These are phyloP conservation scores for Drosophila longiperda DNA, from an alignment of 2,888 invertebrate species.

Conservation along the genomic window DNA sequence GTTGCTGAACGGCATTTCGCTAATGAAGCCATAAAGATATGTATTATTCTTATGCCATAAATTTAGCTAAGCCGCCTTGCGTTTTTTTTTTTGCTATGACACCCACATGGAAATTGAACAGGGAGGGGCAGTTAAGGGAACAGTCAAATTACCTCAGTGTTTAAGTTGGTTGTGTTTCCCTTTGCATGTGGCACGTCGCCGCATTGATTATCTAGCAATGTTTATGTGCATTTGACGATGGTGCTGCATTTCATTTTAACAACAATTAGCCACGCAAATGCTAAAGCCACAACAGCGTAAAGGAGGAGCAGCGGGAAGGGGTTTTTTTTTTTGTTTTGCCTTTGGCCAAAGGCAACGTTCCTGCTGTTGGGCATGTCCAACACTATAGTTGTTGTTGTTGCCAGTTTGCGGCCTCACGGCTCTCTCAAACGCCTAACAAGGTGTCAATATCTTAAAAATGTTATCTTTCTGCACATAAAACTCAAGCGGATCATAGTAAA, in stretches of 20 bases:
- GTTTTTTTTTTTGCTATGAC: slow-evolving; percentile 50
- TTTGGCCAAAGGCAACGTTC: slow-evolving; percentile 23
- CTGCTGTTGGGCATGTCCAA: slow-evolving; percentile 45
- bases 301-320: slow-evolving; percentile 10
- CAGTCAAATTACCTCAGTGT: slow-evolving; percentile 21
- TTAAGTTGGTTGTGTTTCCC: slow-evolving; percentile 17
- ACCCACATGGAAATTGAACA: slow-evolving; percentile 59
- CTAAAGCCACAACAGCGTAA: slow-evolving; percentile 27
- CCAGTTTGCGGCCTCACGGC: slow-evolving; percentile 34
- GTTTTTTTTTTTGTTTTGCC: neutral
- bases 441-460: slow-evolving; percentile 83
- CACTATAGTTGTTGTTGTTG: slow-evolving; percentile 17
- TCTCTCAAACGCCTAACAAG: slow-evolving; percentile 82
- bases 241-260: slow-evolving; percentile 74
- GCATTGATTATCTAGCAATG: slow-evolving; percentile 57
- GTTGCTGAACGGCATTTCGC: slow-evolving; percentile 69
- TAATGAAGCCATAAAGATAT: slow-evolving; percentile 85
- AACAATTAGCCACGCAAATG: slow-evolving; percentile 76
- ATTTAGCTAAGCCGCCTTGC: slow-evolving; percentile 62
- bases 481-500: slow-evolving; percentile 83
- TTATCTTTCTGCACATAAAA: slow-evolving; percentile 82
- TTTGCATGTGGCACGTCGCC: slow-evolving; percentile 43
- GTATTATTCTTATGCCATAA: slow-evolving; percentile 77
- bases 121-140: slow-evolving; percentile 4
- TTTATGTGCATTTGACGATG: slow-evolving; percentile 69